Evolutionary conservation across 2,113 vertebrate genomes (phyloP).

Genomic region (Crotalus helleri): DNA sequence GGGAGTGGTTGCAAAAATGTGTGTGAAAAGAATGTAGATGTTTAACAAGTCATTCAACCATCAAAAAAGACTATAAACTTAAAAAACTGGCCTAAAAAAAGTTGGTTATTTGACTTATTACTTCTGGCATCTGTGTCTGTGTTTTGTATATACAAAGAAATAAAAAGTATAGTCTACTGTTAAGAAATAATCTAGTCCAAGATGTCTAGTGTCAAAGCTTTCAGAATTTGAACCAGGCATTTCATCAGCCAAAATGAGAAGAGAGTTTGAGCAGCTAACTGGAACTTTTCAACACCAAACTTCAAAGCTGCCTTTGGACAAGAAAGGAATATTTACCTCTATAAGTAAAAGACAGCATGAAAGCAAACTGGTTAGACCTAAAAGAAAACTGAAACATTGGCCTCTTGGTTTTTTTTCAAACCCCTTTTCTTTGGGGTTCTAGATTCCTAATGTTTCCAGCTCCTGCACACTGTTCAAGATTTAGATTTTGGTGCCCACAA

Average conservation of each 20-base stretch:
- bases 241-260: neutral
- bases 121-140: neutral
- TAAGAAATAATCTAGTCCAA: neutral
- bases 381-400: neutral
- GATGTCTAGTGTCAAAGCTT: neutral
- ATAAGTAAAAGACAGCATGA: neutral
- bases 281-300: neutral
- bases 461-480: neutral
- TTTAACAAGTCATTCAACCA: slow-evolving; percentile 14
- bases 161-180: neutral
- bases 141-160: neutral
- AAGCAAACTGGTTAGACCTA: neutral
- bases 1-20: neutral
- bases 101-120: neutral
- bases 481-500: neutral
- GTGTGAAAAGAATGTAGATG: neutral
- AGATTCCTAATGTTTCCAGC: neutral
- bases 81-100: neutral
- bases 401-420: neutral
- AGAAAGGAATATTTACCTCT: neutral
- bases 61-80: neutral
- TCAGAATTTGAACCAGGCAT: neutral
- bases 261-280: neutral
- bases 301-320: neutral
- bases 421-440: neutral